Conservation (phyloP, 2,797 vertebrate genomes). For the Micrastur ruficollis region DNA sequence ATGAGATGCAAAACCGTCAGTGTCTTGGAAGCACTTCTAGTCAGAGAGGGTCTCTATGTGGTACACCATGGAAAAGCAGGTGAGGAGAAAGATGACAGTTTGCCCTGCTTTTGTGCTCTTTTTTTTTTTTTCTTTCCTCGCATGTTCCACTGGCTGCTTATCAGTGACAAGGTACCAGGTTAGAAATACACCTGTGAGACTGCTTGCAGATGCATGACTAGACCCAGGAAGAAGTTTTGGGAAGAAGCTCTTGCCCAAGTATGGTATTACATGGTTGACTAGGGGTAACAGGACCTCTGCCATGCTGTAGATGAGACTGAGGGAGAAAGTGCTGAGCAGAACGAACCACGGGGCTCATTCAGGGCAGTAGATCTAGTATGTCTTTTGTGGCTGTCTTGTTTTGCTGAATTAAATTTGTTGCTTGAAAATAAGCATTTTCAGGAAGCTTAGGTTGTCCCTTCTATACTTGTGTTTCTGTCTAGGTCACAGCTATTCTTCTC, state of each 20-base stretch:
- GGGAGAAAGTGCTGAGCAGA: neutral
- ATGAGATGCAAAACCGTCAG: fast-evolving
- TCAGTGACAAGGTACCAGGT: neutral
- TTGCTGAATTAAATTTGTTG: neutral
- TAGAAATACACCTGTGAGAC: neutral
- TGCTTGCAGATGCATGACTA: neutral
- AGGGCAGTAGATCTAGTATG: neutral
- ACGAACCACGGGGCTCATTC: neutral
- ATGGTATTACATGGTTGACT: neutral
- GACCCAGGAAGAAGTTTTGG: neutral
- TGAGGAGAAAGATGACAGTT: neutral
- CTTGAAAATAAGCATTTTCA: neutral
- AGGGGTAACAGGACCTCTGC: neutral
- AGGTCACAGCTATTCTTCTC: neutral
- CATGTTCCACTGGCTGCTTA: neutral
- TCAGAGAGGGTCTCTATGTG: neutral
- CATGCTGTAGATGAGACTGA: neutral
- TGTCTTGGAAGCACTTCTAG: neutral
- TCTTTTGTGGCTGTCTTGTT: neutral
- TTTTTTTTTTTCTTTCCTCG: neutral
- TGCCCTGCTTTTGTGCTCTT: neutral
- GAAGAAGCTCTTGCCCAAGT: neutral
- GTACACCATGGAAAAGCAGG: neutral
- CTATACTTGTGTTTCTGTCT: neutral
- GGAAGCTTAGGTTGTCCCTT: neutral